Evolutionary conservation across 2,797 vertebrate species (phyloP), one percentile per base, ranked within the genome.

Genomic region (Poecilia picta): DNA sequence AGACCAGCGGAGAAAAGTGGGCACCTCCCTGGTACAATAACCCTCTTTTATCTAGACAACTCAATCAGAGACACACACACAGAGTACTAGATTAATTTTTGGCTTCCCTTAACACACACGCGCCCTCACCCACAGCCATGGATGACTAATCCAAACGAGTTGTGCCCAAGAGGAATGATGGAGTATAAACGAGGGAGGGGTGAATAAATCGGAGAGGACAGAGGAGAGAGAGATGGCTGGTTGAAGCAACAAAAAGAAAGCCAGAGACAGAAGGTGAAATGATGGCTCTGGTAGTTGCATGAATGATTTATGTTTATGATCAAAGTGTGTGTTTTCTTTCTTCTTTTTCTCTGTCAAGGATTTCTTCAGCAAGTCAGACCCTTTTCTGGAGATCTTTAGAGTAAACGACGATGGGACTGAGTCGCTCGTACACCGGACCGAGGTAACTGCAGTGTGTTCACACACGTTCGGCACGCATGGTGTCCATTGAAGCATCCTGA

Each of bases 311-410:
- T 89, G 79, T 73, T 77, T 76, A 85, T 91, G 84, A 90, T 82
- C 81, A 76, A 75, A 85, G 83, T 75, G 80, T 75, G 66, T 77
- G 43, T 16, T 77, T 89, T 53, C 87, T 81, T 62, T 31, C 41
- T 41, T 41, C 49, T 8, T 88, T 84, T 86, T 87, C 75, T 78
- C 89, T 93, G 91, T 95, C 89, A 92, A 99, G 98, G 98, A 99
- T 95, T 99, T 99, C 95, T 99, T 99, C 97, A 99, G 98, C 94
- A 99, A 99, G 94, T 99, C 98, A 18, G 98, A 99, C 90, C 98
- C 98, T 49, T 99, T 99, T 91, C 95, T 99, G 94, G 98, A 99
- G 95, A 98, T 99, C 86, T 99, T 99, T 87, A 96, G 98, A 84
- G 95, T 99, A 95, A 99, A 99, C 41, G 97, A 99, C 80, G 98